phyloP scores from a whole-genome alignment of 2,888 invertebrate species.

The Apotomis capreana region DNA sequence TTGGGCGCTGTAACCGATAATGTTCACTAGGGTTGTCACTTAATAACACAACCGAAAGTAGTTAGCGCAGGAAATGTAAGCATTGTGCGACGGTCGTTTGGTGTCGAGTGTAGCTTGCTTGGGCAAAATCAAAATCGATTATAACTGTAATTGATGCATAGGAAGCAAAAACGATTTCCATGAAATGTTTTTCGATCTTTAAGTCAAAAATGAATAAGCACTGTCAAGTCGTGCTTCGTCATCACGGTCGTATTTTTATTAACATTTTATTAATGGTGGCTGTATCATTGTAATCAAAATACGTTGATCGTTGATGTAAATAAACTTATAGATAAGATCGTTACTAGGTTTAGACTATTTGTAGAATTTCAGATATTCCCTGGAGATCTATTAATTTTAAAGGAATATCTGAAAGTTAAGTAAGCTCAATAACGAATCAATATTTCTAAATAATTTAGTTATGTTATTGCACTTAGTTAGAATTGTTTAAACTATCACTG shows the following conservation, averaged over 20 bases:
- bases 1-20: no score
- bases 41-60: no score
- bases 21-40: no score
- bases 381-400: constrained; percentile 10
- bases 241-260: neutral
- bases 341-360: constrained; percentile 36
- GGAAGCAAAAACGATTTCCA: no score
- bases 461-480: constrained; percentile 35
- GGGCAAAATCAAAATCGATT: no score
- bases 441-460: constrained; percentile 28
- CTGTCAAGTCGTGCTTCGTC: no score
- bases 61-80: no score
- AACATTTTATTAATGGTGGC: neutral
- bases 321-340: constrained; percentile 34
- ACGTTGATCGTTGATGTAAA: constrained; percentile 35
- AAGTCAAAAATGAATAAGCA: no score
- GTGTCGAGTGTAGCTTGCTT: no score
- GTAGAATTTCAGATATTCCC: constrained; percentile 15
- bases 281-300: neutral
- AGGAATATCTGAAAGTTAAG: constrained; percentile 20
- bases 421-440: constrained; percentile 37
- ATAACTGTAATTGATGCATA: no score
- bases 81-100: no score
- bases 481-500: constrained; percentile 34
- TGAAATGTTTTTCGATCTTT: no score